Base-by-base conservation (phyloP, 1,140 invertebrate species). In the Calycopis cecrops region DNA sequence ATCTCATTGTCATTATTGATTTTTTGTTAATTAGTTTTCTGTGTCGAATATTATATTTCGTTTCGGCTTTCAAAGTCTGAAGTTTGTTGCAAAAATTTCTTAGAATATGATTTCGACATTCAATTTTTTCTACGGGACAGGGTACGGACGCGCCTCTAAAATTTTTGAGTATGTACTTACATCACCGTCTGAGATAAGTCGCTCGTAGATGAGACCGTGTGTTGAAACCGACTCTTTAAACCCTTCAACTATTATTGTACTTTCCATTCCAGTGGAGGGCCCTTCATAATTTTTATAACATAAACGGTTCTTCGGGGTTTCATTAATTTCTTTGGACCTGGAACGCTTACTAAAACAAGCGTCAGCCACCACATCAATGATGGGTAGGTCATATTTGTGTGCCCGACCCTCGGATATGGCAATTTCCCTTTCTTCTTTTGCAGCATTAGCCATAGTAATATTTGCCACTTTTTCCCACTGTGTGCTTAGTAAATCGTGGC, bases 191-290 rank as follows among this genome's bases (percentile, higher is more conserved):
- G 42, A 11, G 3, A 44, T 14, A 12, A 44, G 9, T 4, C 42
- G 11, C 16, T 12, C 11, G 9, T 44, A 44, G 9, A 44, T 44
- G 3, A 44, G 6, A 6, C 10, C 6, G 34, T 35, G 34, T 10
- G 10, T 35, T 35, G 6, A 6, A 35, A 82, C 56, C 38, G 74
- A 76, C 9, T 40, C 12, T 55, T 63, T 59, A 59, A 87, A 87
- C 6, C 76, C 75, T 55, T 87, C 70, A 10, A 68, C 37, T 48
- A 86, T 71, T 9, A 78, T 73, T 21, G 72, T 68, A 9, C 65
- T 14, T 65, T 87, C 79, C 84, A 87, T 88, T 9, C 54, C 51
- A 12, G 71, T 76, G 9, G 73, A 73, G n/a, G 65, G 40, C 10
- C 59, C 63, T 37, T 17, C 42, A 57, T 63, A 74, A 48, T 70